phyloP scores from a whole-genome alignment of 2,113 vertebrate genomes.

The Pungitius pungitius region DNA sequence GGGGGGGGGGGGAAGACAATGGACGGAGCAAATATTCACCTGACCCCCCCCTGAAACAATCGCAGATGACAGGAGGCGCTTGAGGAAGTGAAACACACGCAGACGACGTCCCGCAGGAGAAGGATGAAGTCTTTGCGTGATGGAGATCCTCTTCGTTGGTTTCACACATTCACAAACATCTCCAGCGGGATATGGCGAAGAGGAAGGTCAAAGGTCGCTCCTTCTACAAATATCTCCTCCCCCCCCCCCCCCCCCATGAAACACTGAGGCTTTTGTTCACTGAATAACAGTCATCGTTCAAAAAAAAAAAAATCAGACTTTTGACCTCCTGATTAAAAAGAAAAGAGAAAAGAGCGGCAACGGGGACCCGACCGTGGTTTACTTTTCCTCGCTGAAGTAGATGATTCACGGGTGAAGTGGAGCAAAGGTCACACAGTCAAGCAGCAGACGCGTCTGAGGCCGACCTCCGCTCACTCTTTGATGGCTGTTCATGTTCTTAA shows the following conservation, averaged over 20 bases:
- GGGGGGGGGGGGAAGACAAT: no score
- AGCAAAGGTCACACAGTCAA: constrained; percentile 4
- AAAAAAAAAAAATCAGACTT: not conserved
- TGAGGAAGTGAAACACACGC: not conserved
- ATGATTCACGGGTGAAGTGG: not conserved
- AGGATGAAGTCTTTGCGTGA: no score
- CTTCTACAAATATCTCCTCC: not conserved
- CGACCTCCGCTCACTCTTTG: not conserved
- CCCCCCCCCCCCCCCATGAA: not conserved
- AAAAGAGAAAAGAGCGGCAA: not conserved
- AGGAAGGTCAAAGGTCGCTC: not conserved
- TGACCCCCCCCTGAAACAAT: constrained; percentile 30
- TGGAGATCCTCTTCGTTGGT: not conserved
- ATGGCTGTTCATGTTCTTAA: not conserved
- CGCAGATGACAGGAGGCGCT: not conserved
- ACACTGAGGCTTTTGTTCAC: not conserved
- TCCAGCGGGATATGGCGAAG: not conserved
- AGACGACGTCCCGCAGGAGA: not conserved
- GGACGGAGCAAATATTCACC: constrained; percentile 48
- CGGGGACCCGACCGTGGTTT: not conserved
- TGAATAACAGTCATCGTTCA: not conserved
- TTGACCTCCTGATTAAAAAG: not conserved
- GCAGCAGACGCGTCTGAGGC: not conserved
- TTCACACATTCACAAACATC: not conserved
- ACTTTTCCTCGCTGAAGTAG: not conserved